Evolutionary conservation across 2,888 invertebrate species (phyloP).

Genomic region (Eupithecia subumbrata): DNA sequence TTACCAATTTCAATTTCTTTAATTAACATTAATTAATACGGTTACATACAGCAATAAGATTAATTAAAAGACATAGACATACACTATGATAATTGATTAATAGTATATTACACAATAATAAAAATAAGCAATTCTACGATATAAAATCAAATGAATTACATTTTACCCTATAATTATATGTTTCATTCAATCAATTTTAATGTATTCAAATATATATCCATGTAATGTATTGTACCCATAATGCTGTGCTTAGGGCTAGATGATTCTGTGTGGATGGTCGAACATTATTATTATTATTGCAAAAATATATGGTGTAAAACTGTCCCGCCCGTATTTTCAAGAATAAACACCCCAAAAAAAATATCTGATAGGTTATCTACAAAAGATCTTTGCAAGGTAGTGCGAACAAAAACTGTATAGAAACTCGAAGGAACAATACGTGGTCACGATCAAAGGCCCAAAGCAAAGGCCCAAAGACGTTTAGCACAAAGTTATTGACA

Average conservation of each 20-base stretch:
- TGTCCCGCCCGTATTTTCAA: not conserved
- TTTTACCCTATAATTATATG: not conserved
- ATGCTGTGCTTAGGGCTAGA: no score
- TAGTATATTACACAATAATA: not conserved
- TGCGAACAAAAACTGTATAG: conserved; percentile 6
- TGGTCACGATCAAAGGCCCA: conserved; percentile 18
- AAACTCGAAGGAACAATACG: conserved; percentile 8
- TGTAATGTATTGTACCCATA: no score
- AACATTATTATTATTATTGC: not conserved
- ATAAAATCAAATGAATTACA: no score
- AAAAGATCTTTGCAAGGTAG: not conserved
- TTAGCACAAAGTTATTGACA: conserved; percentile 24
- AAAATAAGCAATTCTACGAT: not conserved
- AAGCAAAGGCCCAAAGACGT: conserved; percentile 24
- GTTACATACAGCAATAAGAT: not conserved
- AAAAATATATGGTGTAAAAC: not conserved
- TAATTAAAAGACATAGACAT: not conserved
- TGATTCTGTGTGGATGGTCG: no score
- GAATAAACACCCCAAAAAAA: not conserved
- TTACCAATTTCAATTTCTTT: not conserved
- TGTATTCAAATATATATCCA: not conserved
- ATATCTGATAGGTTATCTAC: not conserved
- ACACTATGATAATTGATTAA: not conserved
- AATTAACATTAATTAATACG: not conserved
- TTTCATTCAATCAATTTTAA: not conserved